phyloP scores from a whole-genome alignment of 2,113 vertebrate genomes.

The Nothocercus julius region DNA sequence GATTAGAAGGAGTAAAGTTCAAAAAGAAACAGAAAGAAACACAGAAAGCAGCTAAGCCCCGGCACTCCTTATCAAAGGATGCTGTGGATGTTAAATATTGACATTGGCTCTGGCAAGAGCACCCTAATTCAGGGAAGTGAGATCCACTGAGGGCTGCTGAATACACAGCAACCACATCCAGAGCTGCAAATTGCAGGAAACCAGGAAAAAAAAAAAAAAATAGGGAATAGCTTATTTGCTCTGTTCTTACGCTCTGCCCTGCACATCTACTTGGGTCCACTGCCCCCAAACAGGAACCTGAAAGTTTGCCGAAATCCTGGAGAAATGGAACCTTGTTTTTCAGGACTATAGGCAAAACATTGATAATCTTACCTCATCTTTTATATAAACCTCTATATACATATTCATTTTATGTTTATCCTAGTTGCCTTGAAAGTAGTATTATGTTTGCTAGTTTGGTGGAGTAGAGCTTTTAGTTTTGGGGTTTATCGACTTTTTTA shows the following conservation, averaged over 20 bases:
- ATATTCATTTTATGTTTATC: background rate
- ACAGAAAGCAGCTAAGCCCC: constrained; percentile 14
- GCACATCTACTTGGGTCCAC: background rate
- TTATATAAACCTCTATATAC: background rate
- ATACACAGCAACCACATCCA: background rate
- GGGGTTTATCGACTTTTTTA: background rate
- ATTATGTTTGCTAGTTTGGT: background rate
- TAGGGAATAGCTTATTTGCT: background rate
- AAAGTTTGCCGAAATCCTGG: background rate
- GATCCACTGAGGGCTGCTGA: constrained; percentile 6
- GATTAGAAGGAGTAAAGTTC: constrained; percentile 20
- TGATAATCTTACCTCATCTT: background rate
- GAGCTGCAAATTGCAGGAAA: background rate
- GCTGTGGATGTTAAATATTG: constrained; percentile 21
- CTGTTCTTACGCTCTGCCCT: background rate
- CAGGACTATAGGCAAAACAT: background rate
- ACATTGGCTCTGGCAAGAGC: background rate
- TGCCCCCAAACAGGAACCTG: background rate
- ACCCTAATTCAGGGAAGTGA: constrained; percentile 2
- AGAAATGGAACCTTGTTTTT: background rate
- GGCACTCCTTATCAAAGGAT: constrained; percentile 50
- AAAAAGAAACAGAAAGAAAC: constrained; percentile 32
- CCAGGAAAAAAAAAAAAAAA: background rate
- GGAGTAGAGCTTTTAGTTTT: background rate
- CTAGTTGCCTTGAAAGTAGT: background rate